Percentiles rank a stretch among this genome's conserved stretches.
phyloP scores from a whole-genome alignment of 2,888 invertebrate genomes.

The Polyploca ridens region DNA sequence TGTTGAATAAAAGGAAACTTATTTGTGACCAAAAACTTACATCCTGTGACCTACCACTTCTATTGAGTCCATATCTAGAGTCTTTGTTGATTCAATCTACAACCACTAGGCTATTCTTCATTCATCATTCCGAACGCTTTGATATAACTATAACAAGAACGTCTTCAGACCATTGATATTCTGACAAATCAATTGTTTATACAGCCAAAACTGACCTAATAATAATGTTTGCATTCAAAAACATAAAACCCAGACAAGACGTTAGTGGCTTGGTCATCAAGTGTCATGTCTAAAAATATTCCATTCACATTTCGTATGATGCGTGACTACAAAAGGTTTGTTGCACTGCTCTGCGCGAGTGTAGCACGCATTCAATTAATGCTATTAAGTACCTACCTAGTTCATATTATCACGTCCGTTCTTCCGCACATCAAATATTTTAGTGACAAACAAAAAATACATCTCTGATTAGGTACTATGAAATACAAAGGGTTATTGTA shows the following conservation, averaged over 20 bases:
- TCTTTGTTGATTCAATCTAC: neutral
- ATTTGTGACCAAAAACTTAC: too few species aligned
- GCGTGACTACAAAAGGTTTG: conserved; percentile 45
- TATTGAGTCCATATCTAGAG: neutral
- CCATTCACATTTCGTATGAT: conserved; percentile 46
- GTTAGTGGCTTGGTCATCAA: conserved; percentile 23
- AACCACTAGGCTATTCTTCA: neutral
- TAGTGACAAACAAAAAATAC: conserved; percentile 5
- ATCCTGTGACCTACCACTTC: too few species aligned
- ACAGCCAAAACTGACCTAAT: neutral
- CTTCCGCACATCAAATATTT: conserved; percentile 26
- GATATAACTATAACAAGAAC: neutral
- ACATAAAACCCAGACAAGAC: conserved; percentile 33
- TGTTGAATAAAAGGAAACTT: too few species aligned
- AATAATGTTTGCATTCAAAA: neutral
- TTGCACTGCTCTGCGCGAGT: conserved; percentile 46
- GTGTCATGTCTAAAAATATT: conserved; percentile 56
- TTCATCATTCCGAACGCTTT: neutral
- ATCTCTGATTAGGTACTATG: too few species aligned
- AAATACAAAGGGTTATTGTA: neutral
- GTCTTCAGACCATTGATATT: neutral
- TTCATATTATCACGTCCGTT: conserved; percentile 50
- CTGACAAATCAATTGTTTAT: neutral
- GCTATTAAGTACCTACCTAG: conserved; percentile 45
- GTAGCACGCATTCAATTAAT: conserved; percentile 58